Conservation (phyloP, 2,113 vertebrate species). For the Mionectes macconnelli region DNA sequence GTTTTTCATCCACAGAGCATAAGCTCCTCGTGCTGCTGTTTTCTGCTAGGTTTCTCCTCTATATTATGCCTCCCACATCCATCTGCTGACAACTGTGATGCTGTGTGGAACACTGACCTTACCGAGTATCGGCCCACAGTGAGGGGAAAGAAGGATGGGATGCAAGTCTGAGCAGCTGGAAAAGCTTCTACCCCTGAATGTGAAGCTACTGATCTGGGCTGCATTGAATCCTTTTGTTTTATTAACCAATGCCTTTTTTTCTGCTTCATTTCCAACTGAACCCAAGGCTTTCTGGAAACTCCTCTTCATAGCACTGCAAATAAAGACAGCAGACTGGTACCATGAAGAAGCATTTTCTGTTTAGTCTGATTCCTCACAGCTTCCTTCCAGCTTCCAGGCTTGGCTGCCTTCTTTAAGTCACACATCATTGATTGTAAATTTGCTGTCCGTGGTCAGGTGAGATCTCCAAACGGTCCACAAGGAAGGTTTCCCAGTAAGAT, state of each 20-base stretch:
- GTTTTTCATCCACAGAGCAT: not conserved
- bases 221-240: not conserved
- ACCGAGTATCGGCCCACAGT: rapidly evolving
- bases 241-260: not conserved
- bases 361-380: not conserved
- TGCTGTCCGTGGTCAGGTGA: rapidly evolving
- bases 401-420: not conserved
- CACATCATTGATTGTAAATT: not conserved
- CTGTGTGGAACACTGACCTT: not conserved
- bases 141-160: not conserved
- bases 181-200: not conserved
- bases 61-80: rapidly evolving
- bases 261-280: not conserved
- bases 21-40: not conserved
- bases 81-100: not conserved
- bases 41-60: not conserved
- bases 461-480: not conserved
- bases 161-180: not conserved
- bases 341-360: not conserved
- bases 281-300: not conserved
- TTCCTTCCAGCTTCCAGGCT: not conserved
- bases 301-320: not conserved
- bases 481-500: slow-evolving; percentile 4
- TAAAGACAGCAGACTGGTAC: not conserved
- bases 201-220: not conserved